Evolutionary conservation across 2,888 invertebrate species (phyloP), one percentile per base, ranked within the genome.

Genomic region (Sinotaia quadrata): DNA sequence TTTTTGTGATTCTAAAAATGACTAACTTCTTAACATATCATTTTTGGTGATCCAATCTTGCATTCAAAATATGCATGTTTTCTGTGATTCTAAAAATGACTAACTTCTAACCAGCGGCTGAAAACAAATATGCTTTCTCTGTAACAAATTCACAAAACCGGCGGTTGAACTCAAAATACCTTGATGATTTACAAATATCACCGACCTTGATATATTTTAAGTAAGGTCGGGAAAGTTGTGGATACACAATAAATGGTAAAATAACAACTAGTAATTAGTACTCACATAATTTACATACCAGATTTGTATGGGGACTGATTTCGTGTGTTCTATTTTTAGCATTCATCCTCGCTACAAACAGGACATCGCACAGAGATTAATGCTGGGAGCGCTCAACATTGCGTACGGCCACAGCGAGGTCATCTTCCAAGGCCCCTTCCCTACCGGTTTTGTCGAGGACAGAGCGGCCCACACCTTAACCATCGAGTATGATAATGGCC

Each of bases 301-400:
- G n/a, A n/a, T n/a, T n/a, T n/a, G n/a, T n/a, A n/a, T n/a, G n/a
- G n/a, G n/a, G n/a, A n/a, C n/a, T n/a, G n/a, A n/a, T n/a, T n/a
- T n/a, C n/a, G n/a, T n/a, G n/a, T 27, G 5, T n/a, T 27, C 31
- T 57, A 4, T 8, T 63, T 66, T 10, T 63, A 81, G 81, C 10
- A 76, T 81, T n/a, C 82, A 81, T 68, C 81, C 82, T 4, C 72
- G 79, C 12, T 72, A 76, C 68, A 83, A 83, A 67, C 74, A 75
- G n/a, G 79, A 76, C 31, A 73, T 84, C 12, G 82, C 81, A 4
- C 68, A 75, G 7, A 72, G 85, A 2, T 71, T 85, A 37, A 72
- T 76, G 12, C 68, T 78, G 10, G 78, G 81, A 4, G 78, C 78
- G 7, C 61, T 78, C 36, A 72, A 75, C n/a, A 77, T 84, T 36